phyloP scores from a whole-genome alignment of 2,113 vertebrate genomes.

The Pitta sordida region DNA sequence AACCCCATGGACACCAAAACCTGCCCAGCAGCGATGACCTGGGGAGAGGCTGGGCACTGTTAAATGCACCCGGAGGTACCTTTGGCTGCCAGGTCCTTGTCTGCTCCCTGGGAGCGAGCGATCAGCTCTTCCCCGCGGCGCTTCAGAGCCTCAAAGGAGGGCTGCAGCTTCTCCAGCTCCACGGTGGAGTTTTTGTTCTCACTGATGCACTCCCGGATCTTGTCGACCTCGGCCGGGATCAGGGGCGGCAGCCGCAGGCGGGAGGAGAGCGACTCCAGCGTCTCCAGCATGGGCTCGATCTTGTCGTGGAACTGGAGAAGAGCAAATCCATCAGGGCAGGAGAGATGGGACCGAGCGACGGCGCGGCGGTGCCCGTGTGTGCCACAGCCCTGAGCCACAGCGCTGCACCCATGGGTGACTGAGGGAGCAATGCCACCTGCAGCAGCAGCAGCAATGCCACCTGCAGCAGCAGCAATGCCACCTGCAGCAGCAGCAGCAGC shows the following conservation, averaged over 20 bases:
- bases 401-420: not conserved
- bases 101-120: conserved; percentile 80
- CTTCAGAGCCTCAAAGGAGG: conserved; percentile 91
- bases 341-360: accelerated
- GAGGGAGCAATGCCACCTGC: not conserved
- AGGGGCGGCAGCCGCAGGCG: conserved; percentile 87
- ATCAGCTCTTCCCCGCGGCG: conserved; percentile 92
- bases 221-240: conserved; percentile 95
- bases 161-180: conserved; percentile 97
- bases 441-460: not conserved
- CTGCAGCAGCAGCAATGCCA: not conserved
- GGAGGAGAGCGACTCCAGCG: conserved; percentile 86
- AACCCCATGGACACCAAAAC: not conserved
- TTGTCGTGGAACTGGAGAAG: conserved; percentile 89
- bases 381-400: not conserved
- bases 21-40: accelerated
- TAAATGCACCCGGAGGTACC: conserved; percentile 53
- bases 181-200: conserved; percentile 87
- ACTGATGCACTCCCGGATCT: conserved; percentile 94
- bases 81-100: conserved; percentile 91
- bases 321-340: not conserved
- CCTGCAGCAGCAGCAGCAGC: not conserved
- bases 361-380: accelerated
- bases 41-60: not conserved
- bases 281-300: conserved; percentile 97